Conservation (phyloP, 2,797 vertebrate genomes). For the Salmo trutta region DNA sequence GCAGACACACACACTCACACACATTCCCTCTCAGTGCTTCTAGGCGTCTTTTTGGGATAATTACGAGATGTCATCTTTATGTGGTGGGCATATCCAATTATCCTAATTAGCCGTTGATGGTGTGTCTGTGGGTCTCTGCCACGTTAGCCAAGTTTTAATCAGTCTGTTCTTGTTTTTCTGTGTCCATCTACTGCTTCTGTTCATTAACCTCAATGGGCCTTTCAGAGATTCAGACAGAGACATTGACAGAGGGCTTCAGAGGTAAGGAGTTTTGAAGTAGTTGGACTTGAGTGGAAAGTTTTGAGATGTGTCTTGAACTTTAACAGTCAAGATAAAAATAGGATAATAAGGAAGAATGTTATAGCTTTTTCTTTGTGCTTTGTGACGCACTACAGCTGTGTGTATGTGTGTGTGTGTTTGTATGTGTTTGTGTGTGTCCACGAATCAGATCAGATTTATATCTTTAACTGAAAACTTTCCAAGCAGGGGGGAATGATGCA, state of each 20-base stretch:
- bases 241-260: slow-evolving; percentile 10
- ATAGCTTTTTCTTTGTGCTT: not conserved
- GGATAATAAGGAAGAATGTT: not conserved
- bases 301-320: not conserved
- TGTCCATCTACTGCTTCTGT: slow-evolving; percentile 37
- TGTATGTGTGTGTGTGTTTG: not conserved
- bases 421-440: not conserved
- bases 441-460: slow-evolving; percentile 13
- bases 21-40: not conserved
- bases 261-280: not conserved
- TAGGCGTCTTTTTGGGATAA: slow-evolving; percentile 42
- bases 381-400: not conserved
- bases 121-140: slow-evolving; percentile 44
- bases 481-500: slow-evolving; percentile 8
- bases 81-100: slow-evolving; percentile 60
- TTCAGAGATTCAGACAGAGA: slow-evolving; percentile 10
- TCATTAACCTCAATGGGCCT: slow-evolving; percentile 57
- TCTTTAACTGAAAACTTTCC: slow-evolving; percentile 33
- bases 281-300: not conserved
- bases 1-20: not conserved
- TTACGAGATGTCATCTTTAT: slow-evolving; percentile 60
- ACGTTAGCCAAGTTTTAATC: slow-evolving; percentile 60
- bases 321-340: not conserved
- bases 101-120: slow-evolving; percentile 52
- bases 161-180: slow-evolving; percentile 13